Conservation (phyloP, 2,113 vertebrate genomes). For the Odocoileus hemionus region DNA sequence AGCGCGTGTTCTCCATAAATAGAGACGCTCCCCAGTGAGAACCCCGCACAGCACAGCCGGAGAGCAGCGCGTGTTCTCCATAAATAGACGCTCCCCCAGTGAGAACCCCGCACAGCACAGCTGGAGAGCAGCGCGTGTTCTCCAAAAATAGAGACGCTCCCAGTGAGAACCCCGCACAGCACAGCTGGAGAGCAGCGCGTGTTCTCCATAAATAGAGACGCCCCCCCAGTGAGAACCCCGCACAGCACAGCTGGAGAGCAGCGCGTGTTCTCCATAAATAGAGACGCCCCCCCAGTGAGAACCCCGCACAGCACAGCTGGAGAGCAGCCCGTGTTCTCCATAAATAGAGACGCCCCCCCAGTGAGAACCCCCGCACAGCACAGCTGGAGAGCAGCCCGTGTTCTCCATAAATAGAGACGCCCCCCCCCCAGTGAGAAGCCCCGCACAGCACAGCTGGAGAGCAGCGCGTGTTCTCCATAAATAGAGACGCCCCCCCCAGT, state of each 20-base stretch:
- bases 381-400: background rate
- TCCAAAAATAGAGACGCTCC: too few species aligned
- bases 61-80: background rate
- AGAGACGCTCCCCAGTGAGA: too few species aligned
- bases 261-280: background rate
- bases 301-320: background rate
- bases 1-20: background rate
- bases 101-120: background rate
- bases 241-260: background rate
- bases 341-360: too few species aligned
- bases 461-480: background rate
- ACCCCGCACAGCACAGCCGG: background rate
- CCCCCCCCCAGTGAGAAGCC: too few species aligned
- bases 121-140: background rate
- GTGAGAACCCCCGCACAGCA: too few species aligned
- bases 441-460: background rate
- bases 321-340: background rate
- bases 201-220: background rate
- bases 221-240: too few species aligned
- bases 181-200: background rate
- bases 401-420: too few species aligned
- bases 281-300: too few species aligned
- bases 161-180: too few species aligned
- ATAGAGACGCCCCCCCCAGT: too few species aligned
- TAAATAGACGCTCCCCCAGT: too few species aligned